Percentiles rank a stretch among this genome's conserved stretches.
These are phyloP conservation scores for Chydorus sphaericus DNA, from an alignment of 2,888 invertebrate genomes.

Conservation along the genomic window DNA sequence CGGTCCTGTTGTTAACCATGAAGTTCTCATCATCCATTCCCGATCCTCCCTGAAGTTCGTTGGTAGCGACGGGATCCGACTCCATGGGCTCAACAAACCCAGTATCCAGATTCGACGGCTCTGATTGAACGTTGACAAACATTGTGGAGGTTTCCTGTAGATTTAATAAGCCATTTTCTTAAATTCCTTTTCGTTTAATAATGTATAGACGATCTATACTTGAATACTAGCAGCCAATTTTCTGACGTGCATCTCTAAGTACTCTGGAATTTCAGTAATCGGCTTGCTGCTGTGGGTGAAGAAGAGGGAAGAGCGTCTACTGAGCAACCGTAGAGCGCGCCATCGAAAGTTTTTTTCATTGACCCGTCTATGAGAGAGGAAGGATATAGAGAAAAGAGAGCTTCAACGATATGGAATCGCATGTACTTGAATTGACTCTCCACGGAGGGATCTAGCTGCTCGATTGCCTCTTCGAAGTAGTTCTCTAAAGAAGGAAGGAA, in stretches of 20 bases:
- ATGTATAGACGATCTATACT: too few species aligned
- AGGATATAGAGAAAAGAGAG: conserved; percentile 8
- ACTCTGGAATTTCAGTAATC: conserved; percentile 70
- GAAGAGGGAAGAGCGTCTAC: conserved; percentile 77
- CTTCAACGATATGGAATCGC: conserved; percentile 3
- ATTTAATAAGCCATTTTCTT: background rate
- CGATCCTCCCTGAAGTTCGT: too few species aligned
- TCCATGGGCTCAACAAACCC: conserved; percentile 2
- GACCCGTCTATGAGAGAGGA: conserved; percentile 34
- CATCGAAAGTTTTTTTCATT: conserved; percentile 80
- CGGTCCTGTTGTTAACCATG: conserved; percentile 19
- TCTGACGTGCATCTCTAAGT: conserved; percentile 71
- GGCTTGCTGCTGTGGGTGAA: conserved; percentile 76
- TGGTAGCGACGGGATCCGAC: background rate
- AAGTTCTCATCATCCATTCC: conserved; percentile 10
- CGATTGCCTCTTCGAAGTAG: conserved; percentile 52
- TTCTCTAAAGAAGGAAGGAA: conserved; percentile 70
- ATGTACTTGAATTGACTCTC: conserved; percentile 39
- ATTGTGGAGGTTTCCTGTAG: too few species aligned
- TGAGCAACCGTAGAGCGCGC: conserved; percentile 77
- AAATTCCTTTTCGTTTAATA: too few species aligned
- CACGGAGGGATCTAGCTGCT: conserved; percentile 46
- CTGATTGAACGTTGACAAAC: too few species aligned
- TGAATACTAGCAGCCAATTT: conserved; percentile 55
- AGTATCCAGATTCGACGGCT: conserved; percentile 9